phyloP scores from a whole-genome alignment of 2,113 vertebrate species.

The Ceyx margarethae region DNA sequence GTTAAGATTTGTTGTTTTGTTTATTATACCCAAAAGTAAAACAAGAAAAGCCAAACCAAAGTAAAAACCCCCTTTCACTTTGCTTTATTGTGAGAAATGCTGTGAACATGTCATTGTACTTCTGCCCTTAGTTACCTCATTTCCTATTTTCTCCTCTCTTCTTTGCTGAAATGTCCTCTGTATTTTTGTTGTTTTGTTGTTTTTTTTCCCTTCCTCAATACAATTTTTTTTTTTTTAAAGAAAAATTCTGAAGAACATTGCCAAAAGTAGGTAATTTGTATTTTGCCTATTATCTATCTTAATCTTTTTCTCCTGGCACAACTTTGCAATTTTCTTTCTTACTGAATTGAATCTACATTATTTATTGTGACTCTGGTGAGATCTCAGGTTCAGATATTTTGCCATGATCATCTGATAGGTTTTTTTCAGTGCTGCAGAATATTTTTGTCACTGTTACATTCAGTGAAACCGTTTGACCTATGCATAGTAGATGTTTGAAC shows the following conservation, averaged over 20 bases:
- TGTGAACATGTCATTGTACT: neutral
- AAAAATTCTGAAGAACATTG: neutral
- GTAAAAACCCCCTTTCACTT: neutral
- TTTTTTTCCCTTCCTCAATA: neutral
- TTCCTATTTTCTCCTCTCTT: neutral
- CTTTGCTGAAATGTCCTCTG: neutral
- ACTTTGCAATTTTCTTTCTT: constrained; percentile 44
- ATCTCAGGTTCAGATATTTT: neutral
- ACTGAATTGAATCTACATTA: constrained; percentile 41
- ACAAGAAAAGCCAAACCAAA: neutral
- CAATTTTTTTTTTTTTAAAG: neutral
- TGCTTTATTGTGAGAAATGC: neutral
- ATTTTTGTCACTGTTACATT: constrained; percentile 33
- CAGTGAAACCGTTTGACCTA: constrained; percentile 58
- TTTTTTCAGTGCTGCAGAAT: constrained; percentile 13
- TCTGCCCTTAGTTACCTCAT: neutral
- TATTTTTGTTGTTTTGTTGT: neutral
- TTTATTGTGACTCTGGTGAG: constrained; percentile 36
- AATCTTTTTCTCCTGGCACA: constrained; percentile 11
- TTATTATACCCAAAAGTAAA: neutral
- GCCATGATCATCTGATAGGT: neutral
- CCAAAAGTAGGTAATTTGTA: constrained; percentile 2
- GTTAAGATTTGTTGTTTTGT: neutral
- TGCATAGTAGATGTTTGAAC: constrained; percentile 46
- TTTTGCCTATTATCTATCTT: constrained; percentile 31